Conservation (phyloP, 1,140 invertebrate species). For the Lutraria rhynchaena region DNA sequence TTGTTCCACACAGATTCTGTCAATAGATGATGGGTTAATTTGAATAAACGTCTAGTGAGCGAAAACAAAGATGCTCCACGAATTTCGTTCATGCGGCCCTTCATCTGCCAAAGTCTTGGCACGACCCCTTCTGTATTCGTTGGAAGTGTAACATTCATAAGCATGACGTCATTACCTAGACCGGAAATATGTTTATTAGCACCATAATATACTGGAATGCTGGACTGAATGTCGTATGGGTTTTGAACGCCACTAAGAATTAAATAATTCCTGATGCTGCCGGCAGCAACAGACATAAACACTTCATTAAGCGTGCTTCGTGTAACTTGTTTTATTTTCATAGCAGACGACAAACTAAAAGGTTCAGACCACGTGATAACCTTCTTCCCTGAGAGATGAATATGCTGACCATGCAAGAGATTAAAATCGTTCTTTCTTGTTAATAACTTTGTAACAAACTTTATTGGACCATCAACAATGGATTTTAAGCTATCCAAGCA, state of each 20-base stretch:
- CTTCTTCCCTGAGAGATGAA: slow-evolving; percentile 73
- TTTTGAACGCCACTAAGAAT: slow-evolving; percentile 73
- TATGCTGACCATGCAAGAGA: slow-evolving; percentile 73
- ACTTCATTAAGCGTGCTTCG: slow-evolving; percentile 85
- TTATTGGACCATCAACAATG: slow-evolving; percentile 84
- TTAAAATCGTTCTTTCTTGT: slow-evolving; percentile 75
- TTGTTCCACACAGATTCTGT: slow-evolving; percentile 66
- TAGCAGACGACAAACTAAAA: slow-evolving; percentile 78
- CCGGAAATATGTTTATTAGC: slow-evolving; percentile 32
- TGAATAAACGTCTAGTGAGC: slow-evolving; percentile 82
- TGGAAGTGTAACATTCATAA: slow-evolving; percentile 83
- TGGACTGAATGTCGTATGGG: slow-evolving; percentile 83
- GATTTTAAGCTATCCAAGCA: slow-evolving; percentile 79
- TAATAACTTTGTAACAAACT: slow-evolving; percentile 83
- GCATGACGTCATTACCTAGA: slow-evolving; percentile 79
- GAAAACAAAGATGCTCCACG: slow-evolving; percentile 84
- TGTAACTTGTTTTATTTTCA: slow-evolving; percentile 84
- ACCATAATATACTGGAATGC: slow-evolving; percentile 82
- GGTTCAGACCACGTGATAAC: slow-evolving; percentile 83
- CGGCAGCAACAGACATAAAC: slow-evolving; percentile 84
- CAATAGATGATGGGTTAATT: slow-evolving; percentile 69
- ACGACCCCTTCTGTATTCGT: slow-evolving; percentile 85
- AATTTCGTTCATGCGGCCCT: slow-evolving; percentile 83
- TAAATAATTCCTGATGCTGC: slow-evolving; percentile 82
- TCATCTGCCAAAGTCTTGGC: slow-evolving; percentile 85